phyloP scores from a whole-genome alignment of 1,140 invertebrate genomes.

The Muscidifurax raptorellus region DNA sequence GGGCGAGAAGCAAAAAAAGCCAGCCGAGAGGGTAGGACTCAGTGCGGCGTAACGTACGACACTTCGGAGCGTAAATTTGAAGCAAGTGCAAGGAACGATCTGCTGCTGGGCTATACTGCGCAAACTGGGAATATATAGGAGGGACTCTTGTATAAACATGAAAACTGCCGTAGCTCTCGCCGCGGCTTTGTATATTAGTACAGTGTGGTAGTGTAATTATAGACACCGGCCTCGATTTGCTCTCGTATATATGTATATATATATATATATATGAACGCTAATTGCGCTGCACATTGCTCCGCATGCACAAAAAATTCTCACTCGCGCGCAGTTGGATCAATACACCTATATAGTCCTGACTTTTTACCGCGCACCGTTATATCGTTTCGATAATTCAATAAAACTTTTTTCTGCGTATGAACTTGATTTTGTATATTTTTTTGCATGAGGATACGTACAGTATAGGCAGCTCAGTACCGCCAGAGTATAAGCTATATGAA shows the following conservation, averaged over 20 bases:
- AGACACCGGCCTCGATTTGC: constrained; percentile 15
- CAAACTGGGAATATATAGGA: not conserved
- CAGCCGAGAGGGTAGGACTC: not conserved
- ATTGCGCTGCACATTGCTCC: not conserved
- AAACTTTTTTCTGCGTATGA: not conserved
- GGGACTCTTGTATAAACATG: constrained; percentile 14
- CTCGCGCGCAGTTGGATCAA: not conserved
- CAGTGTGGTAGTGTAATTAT: not conserved
- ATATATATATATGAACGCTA: no score
- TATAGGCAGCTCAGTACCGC: no score
- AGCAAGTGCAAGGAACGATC: constrained; percentile 51
- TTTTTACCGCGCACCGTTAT: not conserved
- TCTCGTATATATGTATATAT: no score
- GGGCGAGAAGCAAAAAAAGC: constrained; percentile 26
- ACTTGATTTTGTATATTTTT: no score
- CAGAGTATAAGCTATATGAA: no score
- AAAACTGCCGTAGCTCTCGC: not conserved
- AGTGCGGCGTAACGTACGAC: constrained; percentile 38
- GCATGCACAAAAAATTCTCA: not conserved
- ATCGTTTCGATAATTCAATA: not conserved
- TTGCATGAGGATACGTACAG: no score
- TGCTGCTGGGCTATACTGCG: not conserved
- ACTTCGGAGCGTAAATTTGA: constrained; percentile 51
- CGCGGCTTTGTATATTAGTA: not conserved
- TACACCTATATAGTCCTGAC: not conserved